Evolutionary conservation across 2,113 vertebrate species (phyloP).

Genomic region (Anas platyrhynchos): DNA sequence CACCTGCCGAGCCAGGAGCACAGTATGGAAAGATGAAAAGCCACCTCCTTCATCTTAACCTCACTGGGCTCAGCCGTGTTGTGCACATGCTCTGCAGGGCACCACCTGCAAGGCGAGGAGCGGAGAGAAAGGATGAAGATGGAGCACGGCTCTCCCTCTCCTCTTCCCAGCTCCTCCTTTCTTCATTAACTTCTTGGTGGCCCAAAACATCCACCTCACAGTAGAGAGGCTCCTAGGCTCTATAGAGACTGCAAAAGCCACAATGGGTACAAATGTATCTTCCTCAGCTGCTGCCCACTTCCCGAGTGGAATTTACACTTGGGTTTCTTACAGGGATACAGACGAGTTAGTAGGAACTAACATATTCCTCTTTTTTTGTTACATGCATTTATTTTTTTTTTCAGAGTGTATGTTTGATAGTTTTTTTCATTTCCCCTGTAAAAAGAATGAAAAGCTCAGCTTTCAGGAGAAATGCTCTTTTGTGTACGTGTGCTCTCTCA

Average conservation of each 20-base stretch:
- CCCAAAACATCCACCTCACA: not conserved
- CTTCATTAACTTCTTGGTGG: not conserved
- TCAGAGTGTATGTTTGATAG: not conserved
- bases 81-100: not conserved
- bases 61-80: not conserved
- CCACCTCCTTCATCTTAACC: not conserved
- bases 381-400: not conserved
- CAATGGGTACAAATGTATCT: not conserved
- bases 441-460: not conserved
- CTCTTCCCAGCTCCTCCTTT: not conserved
- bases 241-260: not conserved
- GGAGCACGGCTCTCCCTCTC: rapidly evolving
- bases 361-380: constrained; percentile 51
- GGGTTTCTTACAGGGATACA: constrained; percentile 36
- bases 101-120: rapidly evolving
- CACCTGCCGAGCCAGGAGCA: not conserved
- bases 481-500: not conserved
- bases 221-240: not conserved
- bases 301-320: constrained; percentile 63
- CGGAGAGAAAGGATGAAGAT: not conserved
- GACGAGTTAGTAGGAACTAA: constrained; percentile 49
- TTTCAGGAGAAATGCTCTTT: not conserved
- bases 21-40: not conserved
- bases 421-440: not conserved
- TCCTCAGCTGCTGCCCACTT: constrained; percentile 62